Evolutionary conservation across 2,797 vertebrate genomes (phyloP).

Genomic region (Pitangus sulphuratus): DNA sequence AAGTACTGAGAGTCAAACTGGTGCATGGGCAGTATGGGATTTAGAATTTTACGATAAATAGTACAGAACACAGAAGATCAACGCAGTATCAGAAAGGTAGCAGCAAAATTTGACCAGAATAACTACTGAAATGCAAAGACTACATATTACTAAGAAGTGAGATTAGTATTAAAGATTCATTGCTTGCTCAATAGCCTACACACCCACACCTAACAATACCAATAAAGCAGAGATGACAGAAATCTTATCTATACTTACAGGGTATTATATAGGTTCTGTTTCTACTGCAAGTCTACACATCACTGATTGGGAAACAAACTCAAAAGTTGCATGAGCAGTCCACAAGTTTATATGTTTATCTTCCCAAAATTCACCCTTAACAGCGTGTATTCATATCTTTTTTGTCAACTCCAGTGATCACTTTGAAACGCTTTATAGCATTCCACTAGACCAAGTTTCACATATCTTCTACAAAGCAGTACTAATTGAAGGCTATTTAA

Average conservation of each 20-base stretch:
- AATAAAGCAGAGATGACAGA: neutral
- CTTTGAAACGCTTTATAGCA: neutral
- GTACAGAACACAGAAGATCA: neutral
- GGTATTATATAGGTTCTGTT: neutral
- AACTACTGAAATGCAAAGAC: neutral
- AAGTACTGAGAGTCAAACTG: neutral
- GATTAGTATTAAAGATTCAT: neutral
- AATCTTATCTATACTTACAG: neutral
- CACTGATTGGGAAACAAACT: neutral
- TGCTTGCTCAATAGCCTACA: neutral
- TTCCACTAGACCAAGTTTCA: neutral
- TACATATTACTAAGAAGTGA: neutral
- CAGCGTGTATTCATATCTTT: neutral
- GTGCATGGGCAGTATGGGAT: accelerated
- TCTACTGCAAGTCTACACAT: neutral
- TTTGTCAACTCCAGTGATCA: neutral
- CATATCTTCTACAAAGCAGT: neutral
- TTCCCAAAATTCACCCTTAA: neutral
- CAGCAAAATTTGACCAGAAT: neutral
- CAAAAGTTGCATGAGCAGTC: neutral
- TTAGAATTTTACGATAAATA: neutral
- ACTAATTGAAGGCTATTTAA: neutral
- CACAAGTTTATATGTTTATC: neutral
- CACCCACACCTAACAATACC: neutral
- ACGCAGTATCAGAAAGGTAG: neutral